Conservation (phyloP, 2,113 vertebrate species). For the Microcebus murinus region DNA sequence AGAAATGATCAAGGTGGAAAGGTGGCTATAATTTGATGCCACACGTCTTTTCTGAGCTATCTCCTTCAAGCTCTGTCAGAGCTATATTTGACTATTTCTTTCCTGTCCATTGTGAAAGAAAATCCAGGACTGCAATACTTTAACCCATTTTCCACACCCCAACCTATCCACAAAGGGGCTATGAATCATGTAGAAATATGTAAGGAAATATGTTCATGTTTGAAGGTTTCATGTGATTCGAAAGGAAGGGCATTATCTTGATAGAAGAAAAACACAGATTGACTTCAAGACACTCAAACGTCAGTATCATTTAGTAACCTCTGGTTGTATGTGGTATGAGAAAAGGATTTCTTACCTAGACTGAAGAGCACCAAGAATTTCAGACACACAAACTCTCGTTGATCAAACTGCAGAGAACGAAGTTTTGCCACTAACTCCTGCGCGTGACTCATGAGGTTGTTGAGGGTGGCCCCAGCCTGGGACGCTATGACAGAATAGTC, state of each 20-base stretch:
- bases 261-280: neutral
- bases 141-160: neutral
- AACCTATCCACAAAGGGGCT: too few relatives aligned
- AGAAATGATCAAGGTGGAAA: neutral
- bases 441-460: conserved; percentile 96
- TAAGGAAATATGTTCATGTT: fast-evolving
- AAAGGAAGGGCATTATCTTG: neutral
- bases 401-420: conserved; percentile 96
- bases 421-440: conserved; percentile 97
- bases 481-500: conserved; percentile 95
- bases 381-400: conserved; percentile 98
- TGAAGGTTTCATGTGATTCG: neutral
- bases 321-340: neutral
- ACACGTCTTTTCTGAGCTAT: fast-evolving
- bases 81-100: fast-evolving
- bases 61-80: neutral
- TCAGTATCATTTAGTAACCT: neutral
- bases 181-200: neutral
- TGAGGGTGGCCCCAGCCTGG: conserved; percentile 96
- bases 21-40: neutral
- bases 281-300: neutral
- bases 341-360: conserved; percentile 90
- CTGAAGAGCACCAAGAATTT: conserved; percentile 99
- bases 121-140: neutral
- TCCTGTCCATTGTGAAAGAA: neutral